These are phyloP conservation scores for Trissolcus basalis DNA, from an alignment of 1,140 invertebrate species.

Conservation along the genomic window DNA sequence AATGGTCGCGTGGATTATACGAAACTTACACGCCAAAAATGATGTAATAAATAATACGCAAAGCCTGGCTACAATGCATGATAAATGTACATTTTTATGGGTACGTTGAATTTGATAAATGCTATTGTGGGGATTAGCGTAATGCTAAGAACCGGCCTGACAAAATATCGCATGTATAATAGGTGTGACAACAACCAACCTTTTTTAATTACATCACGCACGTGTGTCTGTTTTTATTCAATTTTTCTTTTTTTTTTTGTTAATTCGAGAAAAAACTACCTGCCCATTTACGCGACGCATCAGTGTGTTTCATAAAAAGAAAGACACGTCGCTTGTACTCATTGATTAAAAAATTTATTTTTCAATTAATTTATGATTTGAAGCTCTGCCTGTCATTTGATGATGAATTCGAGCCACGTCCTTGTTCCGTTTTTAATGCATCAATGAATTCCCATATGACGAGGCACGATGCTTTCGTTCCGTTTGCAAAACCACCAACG, in stretches of 20 bases:
- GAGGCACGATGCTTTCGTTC: slow-evolving; percentile 48
- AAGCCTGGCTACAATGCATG: slow-evolving; percentile 29
- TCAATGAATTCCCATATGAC: slow-evolving; percentile 53
- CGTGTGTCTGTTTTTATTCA: neutral
- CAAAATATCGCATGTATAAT: slow-evolving; percentile 40
- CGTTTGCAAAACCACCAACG: slow-evolving; percentile 14
- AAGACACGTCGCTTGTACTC: too few relatives aligned
- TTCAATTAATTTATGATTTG: slow-evolving; percentile 41
- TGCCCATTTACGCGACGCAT: slow-evolving; percentile 14
- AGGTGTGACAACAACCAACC: slow-evolving; percentile 1
- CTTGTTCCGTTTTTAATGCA: slow-evolving; percentile 57
- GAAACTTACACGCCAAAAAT: slow-evolving; percentile 27
- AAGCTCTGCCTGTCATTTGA: slow-evolving; percentile 40
- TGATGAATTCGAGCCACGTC: slow-evolving; percentile 50
- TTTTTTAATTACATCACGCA: slow-evolving; percentile 13
- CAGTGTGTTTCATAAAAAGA: slow-evolving; percentile 19
- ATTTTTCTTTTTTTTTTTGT: too few relatives aligned
- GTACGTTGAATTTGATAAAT: slow-evolving; percentile 33
- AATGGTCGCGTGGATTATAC: slow-evolving; percentile 13
- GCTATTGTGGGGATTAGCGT: slow-evolving; percentile 39
- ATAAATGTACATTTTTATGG: slow-evolving; percentile 38
- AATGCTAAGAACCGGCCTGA: slow-evolving; percentile 30
- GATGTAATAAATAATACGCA: slow-evolving; percentile 41
- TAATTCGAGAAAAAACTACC: too few relatives aligned
- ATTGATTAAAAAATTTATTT: too few relatives aligned